Base-by-base conservation (phyloP, 2,113 vertebrate species). In the Gymnorhina tibicen region DNA sequence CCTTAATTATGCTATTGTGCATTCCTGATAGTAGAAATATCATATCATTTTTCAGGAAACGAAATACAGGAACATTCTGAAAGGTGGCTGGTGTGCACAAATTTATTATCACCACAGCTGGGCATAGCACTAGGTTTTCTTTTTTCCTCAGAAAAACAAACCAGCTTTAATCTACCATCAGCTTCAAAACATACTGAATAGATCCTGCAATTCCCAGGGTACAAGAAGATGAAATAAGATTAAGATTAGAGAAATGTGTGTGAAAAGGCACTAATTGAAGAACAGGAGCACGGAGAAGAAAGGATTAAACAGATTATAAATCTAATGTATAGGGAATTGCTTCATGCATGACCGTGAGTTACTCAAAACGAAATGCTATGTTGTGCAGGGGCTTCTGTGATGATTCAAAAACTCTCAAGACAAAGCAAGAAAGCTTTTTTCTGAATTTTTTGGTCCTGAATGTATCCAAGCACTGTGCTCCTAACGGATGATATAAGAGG, bases 261-360 rank as follows among this genome's bases (percentile, higher is more conserved):
- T 83, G 87, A 93, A 93, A 87, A 95, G n/a, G 63, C 67, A 74
- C 63, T 95, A 88, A 93, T 5, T 95, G 90, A 91, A 86, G 70
- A 77, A 83, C 50, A 88, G 50, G 24, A 56, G 7, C n/a, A 27
- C 6, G 37, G 47, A 93, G 90, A 91, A 90, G 50, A 79, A 91
- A 87, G 82, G 67, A 90, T 93, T 94, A 85, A 93, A 47, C 28
- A 94, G 63, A 69, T 93, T 94, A 88, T 55, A 88, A 74, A 70
- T 41, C 44, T 39, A 14, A 44, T 10, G 33, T 26, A 32, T 7
- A 78, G 56, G 73, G 79, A 81, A 87, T 75, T 81, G 50, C 44
- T 93, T 78, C 64, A 55, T 42, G 16, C 55, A n/a, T 24, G 50
- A 73, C 35, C 5, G 4, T 30, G 30, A 83, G 30, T 66, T 55